Evolutionary conservation across 2,797 vertebrate genomes (phyloP).

Genomic region (Limosa lapponica): DNA sequence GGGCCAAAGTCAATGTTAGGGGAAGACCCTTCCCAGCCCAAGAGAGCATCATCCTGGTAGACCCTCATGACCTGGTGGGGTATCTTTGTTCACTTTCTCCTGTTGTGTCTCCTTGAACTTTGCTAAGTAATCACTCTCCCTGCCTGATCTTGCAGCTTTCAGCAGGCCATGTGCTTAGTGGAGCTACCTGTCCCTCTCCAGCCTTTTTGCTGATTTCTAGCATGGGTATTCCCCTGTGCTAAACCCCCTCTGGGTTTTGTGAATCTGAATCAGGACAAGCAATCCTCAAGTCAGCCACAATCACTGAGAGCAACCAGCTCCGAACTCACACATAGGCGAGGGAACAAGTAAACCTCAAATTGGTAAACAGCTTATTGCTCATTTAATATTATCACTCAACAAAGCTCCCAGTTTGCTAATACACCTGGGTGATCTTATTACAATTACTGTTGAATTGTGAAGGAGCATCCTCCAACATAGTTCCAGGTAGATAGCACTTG

Average conservation of each 20-base stretch:
- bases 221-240: not conserved
- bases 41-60: not conserved
- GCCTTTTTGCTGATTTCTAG: not conserved
- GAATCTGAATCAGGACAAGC: not conserved
- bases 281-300: not conserved
- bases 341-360: not conserved
- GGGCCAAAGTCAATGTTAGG: not conserved
- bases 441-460: not conserved
- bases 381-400: not conserved
- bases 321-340: not conserved
- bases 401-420: not conserved
- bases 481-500: not conserved
- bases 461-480: not conserved
- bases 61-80: not conserved
- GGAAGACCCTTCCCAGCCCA: not conserved
- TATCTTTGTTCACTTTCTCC: not conserved
- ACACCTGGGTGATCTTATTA: constrained; percentile 7
- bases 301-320: not conserved
- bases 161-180: not conserved
- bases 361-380: constrained; percentile 8
- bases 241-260: not conserved
- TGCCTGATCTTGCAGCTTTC: not conserved
- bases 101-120: not conserved
- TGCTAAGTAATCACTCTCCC: not conserved
- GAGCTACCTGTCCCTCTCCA: not conserved